These are phyloP conservation scores for Strigamia transsilvanica DNA, from an alignment of 2,888 invertebrate species.

Conservation along the genomic window DNA sequence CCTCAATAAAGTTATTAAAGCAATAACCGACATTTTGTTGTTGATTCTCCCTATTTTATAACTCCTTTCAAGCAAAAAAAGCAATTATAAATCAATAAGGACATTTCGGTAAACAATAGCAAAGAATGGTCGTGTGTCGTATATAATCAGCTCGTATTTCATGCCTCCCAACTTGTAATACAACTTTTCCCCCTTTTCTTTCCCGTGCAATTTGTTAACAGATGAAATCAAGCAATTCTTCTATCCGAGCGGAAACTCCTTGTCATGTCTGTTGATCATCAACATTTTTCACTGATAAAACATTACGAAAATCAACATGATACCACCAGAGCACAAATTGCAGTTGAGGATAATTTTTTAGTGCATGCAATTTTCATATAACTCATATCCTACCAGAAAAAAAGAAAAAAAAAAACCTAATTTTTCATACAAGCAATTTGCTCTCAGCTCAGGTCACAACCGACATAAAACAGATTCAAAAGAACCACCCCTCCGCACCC, in stretches of 20 bases:
- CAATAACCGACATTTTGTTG: slow-evolving; percentile 40
- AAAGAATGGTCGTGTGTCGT: slow-evolving; percentile 47
- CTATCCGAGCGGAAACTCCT: slow-evolving; percentile 49
- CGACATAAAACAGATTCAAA: slow-evolving; percentile 35
- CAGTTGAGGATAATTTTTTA: slow-evolving; percentile 36
- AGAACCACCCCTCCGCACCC: neutral
- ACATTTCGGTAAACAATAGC: slow-evolving; percentile 41
- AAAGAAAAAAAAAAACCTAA: neutral
- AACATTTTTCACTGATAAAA: slow-evolving; percentile 49
- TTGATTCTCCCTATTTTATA: slow-evolving; percentile 20
- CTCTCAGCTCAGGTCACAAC: slow-evolving; percentile 33
- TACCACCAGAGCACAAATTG: slow-evolving; percentile 43
- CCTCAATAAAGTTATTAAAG: slow-evolving; percentile 45
- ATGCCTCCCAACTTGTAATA: slow-evolving; percentile 34
- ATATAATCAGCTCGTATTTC: slow-evolving; percentile 48
- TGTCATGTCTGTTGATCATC: slow-evolving; percentile 49
- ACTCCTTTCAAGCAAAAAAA: slow-evolving; percentile 34
- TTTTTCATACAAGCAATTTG: slow-evolving; percentile 23
- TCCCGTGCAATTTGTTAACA: slow-evolving; percentile 47
- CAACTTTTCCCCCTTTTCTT: slow-evolving; percentile 42
- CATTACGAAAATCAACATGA: slow-evolving; percentile 48
- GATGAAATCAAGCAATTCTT: slow-evolving; percentile 47
- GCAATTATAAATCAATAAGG: slow-evolving; percentile 46
- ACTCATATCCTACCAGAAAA: neutral
- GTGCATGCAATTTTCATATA: slow-evolving; percentile 43